Percentiles rank a stretch among this genome's conserved stretches.
Evolutionary conservation across 2,888 invertebrate species (phyloP).

Genomic region (Drosophila mercatorum): DNA sequence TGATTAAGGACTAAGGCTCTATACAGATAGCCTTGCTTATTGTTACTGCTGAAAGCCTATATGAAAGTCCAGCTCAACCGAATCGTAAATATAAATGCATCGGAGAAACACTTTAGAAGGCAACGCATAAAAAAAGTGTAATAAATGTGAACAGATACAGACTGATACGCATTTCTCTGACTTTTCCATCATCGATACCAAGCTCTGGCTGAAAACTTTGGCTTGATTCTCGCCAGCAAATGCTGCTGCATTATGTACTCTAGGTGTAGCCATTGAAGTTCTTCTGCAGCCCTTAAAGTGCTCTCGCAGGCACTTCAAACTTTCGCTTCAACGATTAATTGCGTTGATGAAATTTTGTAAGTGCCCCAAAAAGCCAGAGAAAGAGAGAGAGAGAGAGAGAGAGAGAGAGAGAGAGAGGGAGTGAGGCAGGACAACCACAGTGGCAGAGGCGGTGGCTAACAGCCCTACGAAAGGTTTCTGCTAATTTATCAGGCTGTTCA

Average conservation of each 20-base stretch:
- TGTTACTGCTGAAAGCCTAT: too few species aligned
- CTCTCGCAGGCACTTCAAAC: constrained; percentile 26
- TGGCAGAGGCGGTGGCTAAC: not conserved
- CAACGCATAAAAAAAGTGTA: too few species aligned
- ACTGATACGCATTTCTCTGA: too few species aligned
- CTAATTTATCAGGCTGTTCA: constrained; percentile 64
- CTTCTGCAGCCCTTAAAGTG: constrained; percentile 14
- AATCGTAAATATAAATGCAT: too few species aligned
- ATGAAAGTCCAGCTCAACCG: too few species aligned
- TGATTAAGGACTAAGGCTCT: too few species aligned
- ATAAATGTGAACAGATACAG: too few species aligned
- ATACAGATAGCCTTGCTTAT: too few species aligned
- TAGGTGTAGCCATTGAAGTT: constrained; percentile 36
- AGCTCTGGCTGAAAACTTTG: not conserved
- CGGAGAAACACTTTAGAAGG: too few species aligned
- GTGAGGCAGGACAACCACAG: not conserved
- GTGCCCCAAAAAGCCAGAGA: constrained; percentile 1
- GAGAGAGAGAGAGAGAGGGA: not conserved
- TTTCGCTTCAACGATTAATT: constrained; percentile 65
- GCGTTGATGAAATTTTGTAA: constrained; percentile 74
- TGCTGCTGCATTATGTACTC: constrained; percentile 51
- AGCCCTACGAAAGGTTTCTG: constrained; percentile 9
- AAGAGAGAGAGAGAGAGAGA: not conserved
- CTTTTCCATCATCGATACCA: not conserved
- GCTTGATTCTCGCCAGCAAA: not conserved